Evolutionary conservation across 2,113 vertebrate genomes (phyloP).

Genomic region (Pedetes capensis): DNA sequence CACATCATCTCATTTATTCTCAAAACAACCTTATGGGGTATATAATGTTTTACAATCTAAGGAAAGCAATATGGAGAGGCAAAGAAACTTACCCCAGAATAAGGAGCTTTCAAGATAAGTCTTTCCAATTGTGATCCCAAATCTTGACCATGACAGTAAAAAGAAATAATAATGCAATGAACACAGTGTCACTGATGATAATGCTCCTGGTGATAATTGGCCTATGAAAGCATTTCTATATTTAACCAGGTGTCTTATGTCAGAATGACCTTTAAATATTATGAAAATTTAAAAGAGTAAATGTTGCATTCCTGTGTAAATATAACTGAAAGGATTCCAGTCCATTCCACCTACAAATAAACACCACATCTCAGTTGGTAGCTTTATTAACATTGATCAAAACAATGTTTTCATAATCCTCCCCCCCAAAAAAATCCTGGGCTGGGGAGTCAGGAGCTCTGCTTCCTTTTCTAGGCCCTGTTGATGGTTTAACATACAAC

Average conservation of each 20-base stretch:
- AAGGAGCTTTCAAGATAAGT: neutral
- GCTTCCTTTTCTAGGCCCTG: neutral
- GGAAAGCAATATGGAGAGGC: neutral
- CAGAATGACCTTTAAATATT: constrained; percentile 22
- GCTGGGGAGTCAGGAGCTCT: neutral
- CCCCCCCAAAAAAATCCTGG: neutral
- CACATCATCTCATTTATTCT: neutral
- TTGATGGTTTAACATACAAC: neutral
- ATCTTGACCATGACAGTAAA: neutral
- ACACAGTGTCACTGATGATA: neutral
- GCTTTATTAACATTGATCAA: neutral
- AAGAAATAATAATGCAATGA: neutral
- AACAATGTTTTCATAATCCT: neutral
- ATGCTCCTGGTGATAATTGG: neutral
- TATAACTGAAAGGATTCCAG: constrained; percentile 39
- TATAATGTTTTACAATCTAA: neutral
- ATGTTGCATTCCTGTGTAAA: neutral
- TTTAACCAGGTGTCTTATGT: neutral
- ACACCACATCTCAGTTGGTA: neutral
- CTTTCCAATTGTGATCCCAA: neutral
- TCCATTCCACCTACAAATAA: neutral
- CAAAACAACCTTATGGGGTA: neutral
- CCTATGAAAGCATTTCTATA: neutral
- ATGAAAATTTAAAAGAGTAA: constrained; percentile 37
- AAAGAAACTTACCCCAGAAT: neutral